Evolutionary conservation across 2,888 invertebrate genomes (phyloP).

Genomic region (Masnerella sp.): DNA sequence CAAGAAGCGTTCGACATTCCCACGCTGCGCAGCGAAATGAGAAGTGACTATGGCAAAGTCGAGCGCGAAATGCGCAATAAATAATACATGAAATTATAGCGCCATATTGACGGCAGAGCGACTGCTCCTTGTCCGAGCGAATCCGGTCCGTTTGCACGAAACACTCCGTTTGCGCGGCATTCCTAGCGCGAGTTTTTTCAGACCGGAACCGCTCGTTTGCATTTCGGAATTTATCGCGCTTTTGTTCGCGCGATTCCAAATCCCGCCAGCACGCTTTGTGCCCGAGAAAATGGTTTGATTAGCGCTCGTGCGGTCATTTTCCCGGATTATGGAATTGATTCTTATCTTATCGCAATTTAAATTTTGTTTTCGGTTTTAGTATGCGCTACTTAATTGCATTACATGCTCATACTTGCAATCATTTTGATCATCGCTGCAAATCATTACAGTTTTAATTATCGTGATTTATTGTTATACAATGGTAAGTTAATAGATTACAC

Average conservation of each 20-base stretch:
- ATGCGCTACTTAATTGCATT: too few relatives aligned
- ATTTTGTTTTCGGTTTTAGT: neutral
- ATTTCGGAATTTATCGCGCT: slow-evolving; percentile 21
- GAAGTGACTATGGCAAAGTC: slow-evolving; percentile 34
- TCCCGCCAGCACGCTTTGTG: neutral
- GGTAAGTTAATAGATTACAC: too few relatives aligned
- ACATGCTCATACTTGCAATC: neutral
- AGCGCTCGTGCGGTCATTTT: neutral
- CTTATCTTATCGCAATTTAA: neutral
- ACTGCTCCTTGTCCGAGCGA: slow-evolving; percentile 16
- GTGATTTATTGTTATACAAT: too few relatives aligned
- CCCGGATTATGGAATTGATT: neutral
- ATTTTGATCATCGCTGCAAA: neutral
- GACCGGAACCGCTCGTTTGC: slow-evolving; percentile 40
- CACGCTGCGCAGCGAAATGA: slow-evolving; percentile 36
- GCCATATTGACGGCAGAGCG: slow-evolving; percentile 17
- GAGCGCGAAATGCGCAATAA: slow-evolving; percentile 33
- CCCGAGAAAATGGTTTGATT: slow-evolving; percentile 5
- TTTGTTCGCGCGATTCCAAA: neutral
- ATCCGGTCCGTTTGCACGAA: slow-evolving; percentile 22
- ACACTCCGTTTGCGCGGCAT: slow-evolving; percentile 11
- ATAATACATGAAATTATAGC: slow-evolving; percentile 48
- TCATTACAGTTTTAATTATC: too few relatives aligned
- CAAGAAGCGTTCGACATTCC: slow-evolving; percentile 39
- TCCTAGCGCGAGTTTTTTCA: too few relatives aligned